phyloP scores from a whole-genome alignment of 92 coral and sea anemone species.

The Palythoa heliodiscus region DNA sequence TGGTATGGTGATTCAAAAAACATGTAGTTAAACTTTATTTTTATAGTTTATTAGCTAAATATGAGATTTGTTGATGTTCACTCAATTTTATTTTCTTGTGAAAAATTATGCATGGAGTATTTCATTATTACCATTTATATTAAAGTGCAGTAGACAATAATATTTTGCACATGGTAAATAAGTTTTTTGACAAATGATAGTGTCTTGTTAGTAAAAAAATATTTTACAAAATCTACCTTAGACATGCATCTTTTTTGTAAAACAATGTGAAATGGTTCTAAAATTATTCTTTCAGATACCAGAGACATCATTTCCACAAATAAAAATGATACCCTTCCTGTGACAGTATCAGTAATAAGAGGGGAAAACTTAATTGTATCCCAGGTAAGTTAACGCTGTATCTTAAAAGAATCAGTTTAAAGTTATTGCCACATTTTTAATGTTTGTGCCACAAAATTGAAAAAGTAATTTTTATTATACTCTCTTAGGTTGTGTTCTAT shows the following conservation, averaged over 20 bases:
- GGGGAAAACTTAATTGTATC: conserved; percentile 15
- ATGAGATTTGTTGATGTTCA: no score
- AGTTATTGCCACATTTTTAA: no score
- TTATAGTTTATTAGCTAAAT: background rate
- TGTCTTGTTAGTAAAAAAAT: no score
- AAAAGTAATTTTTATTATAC: no score
- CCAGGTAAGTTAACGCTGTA: conserved; percentile 1
- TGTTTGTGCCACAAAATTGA: no score
- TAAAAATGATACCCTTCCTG: conserved; percentile 14
- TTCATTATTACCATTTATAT: no score
- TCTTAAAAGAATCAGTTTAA: background rate
- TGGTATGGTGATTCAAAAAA: background rate
- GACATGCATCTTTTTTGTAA: background rate
- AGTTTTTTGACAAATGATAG: no score
- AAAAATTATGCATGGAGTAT: no score
- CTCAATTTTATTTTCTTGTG: no score
- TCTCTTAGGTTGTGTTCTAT: no score
- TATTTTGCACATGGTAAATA: no score
- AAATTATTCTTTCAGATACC: conserved; percentile 22
- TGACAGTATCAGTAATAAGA: conserved; percentile 23
- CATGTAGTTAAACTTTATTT: background rate
- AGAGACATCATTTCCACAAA: background rate
- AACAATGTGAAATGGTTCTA: background rate
- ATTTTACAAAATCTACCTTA: background rate
- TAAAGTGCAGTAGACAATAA: no score